These are phyloP conservation scores for Cranoglanis bouderius DNA, from an alignment of 2,113 vertebrate species.

Conservation along the genomic window DNA sequence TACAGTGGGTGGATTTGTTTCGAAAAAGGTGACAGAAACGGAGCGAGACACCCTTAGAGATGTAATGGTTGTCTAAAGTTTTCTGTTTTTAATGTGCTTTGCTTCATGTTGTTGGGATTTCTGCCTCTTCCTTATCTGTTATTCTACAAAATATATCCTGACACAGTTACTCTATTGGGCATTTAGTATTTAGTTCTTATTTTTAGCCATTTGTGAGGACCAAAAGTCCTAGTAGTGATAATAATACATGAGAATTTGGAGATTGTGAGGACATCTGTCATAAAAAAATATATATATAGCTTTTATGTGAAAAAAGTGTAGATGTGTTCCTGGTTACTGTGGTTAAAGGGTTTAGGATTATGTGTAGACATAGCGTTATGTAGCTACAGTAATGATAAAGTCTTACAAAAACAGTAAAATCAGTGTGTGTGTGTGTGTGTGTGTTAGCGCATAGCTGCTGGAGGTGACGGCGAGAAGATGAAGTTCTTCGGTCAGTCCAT, in stretches of 20 bases:
- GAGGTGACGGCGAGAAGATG: slow-evolving; percentile 85
- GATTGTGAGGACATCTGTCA: not conserved
- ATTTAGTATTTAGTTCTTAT: not conserved
- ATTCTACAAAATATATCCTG: not conserved
- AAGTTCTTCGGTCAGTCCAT: slow-evolving; percentile 98
- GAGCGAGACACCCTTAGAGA: not conserved
- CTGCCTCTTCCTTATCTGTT: not conserved
- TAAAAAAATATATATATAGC: not conserved
- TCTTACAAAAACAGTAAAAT: not conserved
- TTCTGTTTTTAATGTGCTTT: not conserved
- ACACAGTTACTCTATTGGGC: not conserved
- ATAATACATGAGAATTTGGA: not conserved
- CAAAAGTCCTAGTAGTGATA: not conserved
- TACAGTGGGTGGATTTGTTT: not conserved
- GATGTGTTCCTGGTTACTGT: not conserved
- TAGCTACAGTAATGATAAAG: not conserved
- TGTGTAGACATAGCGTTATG: not conserved
- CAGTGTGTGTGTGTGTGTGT: slow-evolving; percentile 19
- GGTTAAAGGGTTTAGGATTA: not conserved
- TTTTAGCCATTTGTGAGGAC: not conserved
- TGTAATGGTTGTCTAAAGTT: not conserved
- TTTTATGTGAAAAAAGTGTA: not conserved
- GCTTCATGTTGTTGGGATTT: not conserved
- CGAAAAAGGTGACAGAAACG: not conserved
- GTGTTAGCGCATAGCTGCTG: slow-evolving; percentile 87